A percentile compares a stretch with the other conserved stretches of the same genome.
Evolutionary conservation across 1,140 invertebrate species (phyloP).

Genomic region (Heliconius hewitsoni): DNA sequence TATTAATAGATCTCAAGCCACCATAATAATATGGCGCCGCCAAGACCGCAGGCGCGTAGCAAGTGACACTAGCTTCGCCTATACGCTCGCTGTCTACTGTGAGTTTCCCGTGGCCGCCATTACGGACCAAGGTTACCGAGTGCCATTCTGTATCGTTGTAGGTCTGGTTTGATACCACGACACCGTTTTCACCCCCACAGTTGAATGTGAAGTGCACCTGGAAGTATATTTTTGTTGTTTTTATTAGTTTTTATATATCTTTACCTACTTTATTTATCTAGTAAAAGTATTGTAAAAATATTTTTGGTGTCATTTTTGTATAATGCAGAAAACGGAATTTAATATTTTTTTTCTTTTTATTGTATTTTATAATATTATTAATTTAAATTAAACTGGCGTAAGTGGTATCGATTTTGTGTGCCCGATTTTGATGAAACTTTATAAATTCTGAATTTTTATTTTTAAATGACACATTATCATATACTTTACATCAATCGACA

Average conservation of each 20-base stretch:
- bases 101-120: conserved; percentile 83
- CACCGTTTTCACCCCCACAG: conserved; percentile 84
- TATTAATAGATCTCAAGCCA: conserved; percentile 78
- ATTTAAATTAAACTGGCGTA: too few species aligned
- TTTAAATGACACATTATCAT: too few species aligned
- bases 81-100: conserved; percentile 85
- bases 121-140: conserved; percentile 84
- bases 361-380: too few species aligned
- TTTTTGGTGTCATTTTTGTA: too few species aligned
- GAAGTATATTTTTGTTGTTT: background rate
- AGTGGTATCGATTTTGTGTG: too few species aligned
- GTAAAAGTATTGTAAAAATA: too few species aligned
- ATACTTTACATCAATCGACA: background rate
- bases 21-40: conserved; percentile 91
- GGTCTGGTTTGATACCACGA: conserved; percentile 80
- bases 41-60: conserved; percentile 83
- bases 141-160: conserved; percentile 96
- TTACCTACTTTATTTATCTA: background rate
- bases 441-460: too few species aligned
- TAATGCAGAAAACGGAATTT: too few species aligned
- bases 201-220: conserved; percentile 11
- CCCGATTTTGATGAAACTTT: too few species aligned
- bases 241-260: too few species aligned
- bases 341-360: too few species aligned
- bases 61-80: conserved; percentile 81